These are phyloP conservation scores for Echinops telfairi DNA, from an alignment of 2,113 vertebrate species.

Conservation along the genomic window DNA sequence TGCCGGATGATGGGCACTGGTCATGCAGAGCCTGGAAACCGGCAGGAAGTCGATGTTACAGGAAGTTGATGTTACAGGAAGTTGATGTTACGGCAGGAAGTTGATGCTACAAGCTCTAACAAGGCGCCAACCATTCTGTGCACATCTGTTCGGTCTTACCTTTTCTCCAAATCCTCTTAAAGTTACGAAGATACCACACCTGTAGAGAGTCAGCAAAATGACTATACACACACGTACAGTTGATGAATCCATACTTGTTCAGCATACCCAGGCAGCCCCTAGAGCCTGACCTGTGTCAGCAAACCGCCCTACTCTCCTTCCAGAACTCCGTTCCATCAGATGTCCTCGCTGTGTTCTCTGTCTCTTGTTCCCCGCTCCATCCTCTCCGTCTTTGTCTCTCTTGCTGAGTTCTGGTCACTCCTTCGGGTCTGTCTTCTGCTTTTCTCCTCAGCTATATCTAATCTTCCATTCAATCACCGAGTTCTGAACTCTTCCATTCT, in stretches of 20 bases:
- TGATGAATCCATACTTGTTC: background rate
- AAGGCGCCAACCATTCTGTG: background rate
- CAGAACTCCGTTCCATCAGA: background rate
- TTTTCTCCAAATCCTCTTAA: background rate
- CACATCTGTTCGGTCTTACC: background rate
- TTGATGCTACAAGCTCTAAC: background rate
- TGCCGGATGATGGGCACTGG: background rate
- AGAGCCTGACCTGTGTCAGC: background rate
- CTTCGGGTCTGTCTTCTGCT: background rate
- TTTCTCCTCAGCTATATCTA: constrained; percentile 33
- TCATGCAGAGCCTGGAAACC: background rate
- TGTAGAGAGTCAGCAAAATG: background rate
- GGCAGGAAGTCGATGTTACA: background rate
- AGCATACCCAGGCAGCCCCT: background rate
- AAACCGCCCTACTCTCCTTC: background rate
- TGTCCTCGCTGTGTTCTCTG: background rate
- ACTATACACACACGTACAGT: background rate
- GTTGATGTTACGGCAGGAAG: no score
- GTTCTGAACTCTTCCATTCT: background rate
- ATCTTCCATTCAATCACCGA: background rate
- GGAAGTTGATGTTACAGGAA: background rate
- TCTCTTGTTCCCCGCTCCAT: background rate
- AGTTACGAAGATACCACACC: background rate
- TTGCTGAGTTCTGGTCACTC: background rate
- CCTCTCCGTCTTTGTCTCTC: background rate